Percentiles rank a stretch among this genome's conserved stretches.
These are phyloP conservation scores for Oryctolagus cuniculus DNA, from an alignment of 2,113 vertebrate species.

Conservation along the genomic window mOryCun1.1 NC_091434.1:148504501-148505000, in stretches of 20 bases:
- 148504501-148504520: neutral
- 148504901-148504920: too few relatives aligned
- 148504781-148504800: neutral
- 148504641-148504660: neutral
- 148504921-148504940: too few relatives aligned
- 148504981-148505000: too few relatives aligned
- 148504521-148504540: neutral
- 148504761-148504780: neutral
- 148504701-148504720: neutral
- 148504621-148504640: neutral
- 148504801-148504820: slow-evolving; percentile 20
- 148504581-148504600: neutral
- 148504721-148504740: neutral
- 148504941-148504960: too few relatives aligned
- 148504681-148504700: neutral
- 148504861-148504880: too few relatives aligned
- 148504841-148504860: neutral
- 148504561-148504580: neutral
- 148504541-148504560: neutral
- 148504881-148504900: too few relatives aligned
- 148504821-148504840: neutral
- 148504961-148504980: too few relatives aligned
- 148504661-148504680: neutral
- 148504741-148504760: slow-evolving; percentile 25
- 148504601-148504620: neutral